These are phyloP conservation scores for Helicoverpa armigera DNA, from an alignment of 1,140 invertebrate species.

Conservation along the genomic window DNA sequence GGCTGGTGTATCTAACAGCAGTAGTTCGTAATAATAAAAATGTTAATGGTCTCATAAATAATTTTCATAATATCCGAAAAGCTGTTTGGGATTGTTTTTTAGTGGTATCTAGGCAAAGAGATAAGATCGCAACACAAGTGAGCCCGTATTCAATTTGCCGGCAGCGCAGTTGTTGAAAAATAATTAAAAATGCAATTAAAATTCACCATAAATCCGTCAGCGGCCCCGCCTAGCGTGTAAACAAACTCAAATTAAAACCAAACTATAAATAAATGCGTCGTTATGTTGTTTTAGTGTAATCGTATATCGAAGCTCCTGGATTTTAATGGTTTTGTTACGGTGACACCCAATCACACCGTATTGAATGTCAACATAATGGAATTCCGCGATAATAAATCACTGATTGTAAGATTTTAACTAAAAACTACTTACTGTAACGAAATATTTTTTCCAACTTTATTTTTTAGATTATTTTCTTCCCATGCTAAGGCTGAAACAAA, in stretches of 20 bases:
- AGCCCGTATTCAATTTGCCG: constrained; percentile 78
- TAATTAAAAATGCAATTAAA: constrained; percentile 85
- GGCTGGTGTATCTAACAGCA: constrained; percentile 12
- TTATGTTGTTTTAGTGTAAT: constrained; percentile 68
- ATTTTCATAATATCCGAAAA: constrained; percentile 35
- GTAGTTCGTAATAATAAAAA: constrained; percentile 14
- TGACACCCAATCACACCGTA: constrained; percentile 48
- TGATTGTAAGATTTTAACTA: neutral
- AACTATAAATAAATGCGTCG: constrained; percentile 70
- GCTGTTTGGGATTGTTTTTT: constrained; percentile 35
- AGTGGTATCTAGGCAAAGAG: constrained; percentile 23
- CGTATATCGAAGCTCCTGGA: constrained; percentile 62
- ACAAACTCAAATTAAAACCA: constrained; percentile 66
- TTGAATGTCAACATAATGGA: constrained; percentile 37
- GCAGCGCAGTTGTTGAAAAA: constrained; percentile 76
- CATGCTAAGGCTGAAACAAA: no score
- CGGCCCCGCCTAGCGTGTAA: constrained; percentile 67
- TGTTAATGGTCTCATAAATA: constrained; percentile 45
- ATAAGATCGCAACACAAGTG: constrained; percentile 61
- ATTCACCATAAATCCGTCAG: constrained; percentile 80
- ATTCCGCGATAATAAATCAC: constrained; percentile 4
- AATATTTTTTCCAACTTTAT: no score
- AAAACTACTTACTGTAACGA: neutral
- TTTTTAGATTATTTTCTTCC: no score
- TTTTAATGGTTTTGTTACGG: constrained; percentile 57